phyloP scores from a whole-genome alignment of 1,140 invertebrate species.

The Halotydeus destructor region DNA sequence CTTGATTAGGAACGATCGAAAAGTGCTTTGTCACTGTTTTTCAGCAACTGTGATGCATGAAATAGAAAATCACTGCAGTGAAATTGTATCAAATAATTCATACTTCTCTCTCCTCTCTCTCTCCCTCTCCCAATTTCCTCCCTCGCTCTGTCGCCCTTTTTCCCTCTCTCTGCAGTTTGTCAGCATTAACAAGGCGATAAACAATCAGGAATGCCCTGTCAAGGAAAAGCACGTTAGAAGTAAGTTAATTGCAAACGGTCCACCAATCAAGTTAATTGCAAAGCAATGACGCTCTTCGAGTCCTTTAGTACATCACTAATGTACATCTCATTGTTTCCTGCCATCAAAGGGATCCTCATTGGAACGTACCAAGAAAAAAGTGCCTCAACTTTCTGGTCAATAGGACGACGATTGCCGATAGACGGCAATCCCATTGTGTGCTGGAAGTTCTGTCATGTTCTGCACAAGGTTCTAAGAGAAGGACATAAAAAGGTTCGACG shows the following conservation, averaged over 20 bases:
- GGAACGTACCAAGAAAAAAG: constrained; percentile 86
- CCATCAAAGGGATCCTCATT: constrained; percentile 59
- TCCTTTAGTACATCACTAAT: too few relatives aligned
- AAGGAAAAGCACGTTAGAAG: constrained; percentile 92
- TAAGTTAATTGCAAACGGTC: constrained; percentile 23
- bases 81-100: not conserved
- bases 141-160: too few relatives aligned
- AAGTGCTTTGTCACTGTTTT: too few relatives aligned
- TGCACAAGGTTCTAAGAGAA: constrained; percentile 64
- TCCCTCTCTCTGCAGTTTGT: constrained; percentile 20
- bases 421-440: constrained; percentile 81
- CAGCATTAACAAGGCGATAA: constrained; percentile 74
- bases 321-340: too few relatives aligned
- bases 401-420: constrained; percentile 53
- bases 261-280: too few relatives aligned
- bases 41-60: too few relatives aligned
- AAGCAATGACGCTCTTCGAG: too few relatives aligned
- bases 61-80: not conserved
- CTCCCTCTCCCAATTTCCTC: too few relatives aligned
- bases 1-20: too few relatives aligned
- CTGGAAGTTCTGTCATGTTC: constrained; percentile 95
- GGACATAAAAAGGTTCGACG: constrained; percentile 55
- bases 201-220: constrained; percentile 60
- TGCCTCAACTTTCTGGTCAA: constrained; percentile 67
- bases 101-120: not conserved